Base-by-base conservation (phyloP, 2,888 invertebrate species). In the Loripinus fragilis region DNA sequence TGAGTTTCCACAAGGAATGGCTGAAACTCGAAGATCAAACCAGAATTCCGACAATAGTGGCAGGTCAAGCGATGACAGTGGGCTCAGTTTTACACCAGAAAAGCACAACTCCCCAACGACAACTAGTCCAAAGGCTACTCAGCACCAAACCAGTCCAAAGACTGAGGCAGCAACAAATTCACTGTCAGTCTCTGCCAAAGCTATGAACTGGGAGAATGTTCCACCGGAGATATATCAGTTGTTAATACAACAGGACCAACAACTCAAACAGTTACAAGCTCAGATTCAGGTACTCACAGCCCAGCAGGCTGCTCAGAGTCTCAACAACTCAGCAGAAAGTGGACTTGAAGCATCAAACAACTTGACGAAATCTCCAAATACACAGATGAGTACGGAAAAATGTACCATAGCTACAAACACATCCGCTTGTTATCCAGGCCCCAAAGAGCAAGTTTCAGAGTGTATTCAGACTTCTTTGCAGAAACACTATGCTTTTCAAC, bases 151-250 rank as follows among this genome's bases (percentile, higher is more conserved):
- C 41, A 25, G 64, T 30, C 73, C 83, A 65, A 69, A 67, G 35
- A 67, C 25, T 20, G 68, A 42, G n/a, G 38, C 64, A 2, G 35
- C 48, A 28, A 65, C 76, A 1, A 25, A 33, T 45, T 65, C 52
- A 30, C 12, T 74, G 25, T 60, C 66, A n/a, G 33, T 70, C 23
- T 55, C 74, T 5, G n/a, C 64, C 7, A 60, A 70, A 33, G 55
- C 67, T n/a, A 67, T 90, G 52, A 88, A 88, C 72, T 89, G 89
- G 89, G 86, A 89, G 20, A 87, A 87, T 55, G 88, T 90, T 48
- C 90, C 91, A 12, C 87, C 88, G 23, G 92, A 92, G 67, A 88
- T 93, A 17, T 90, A 91, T 48, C 88, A 91, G 74, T 77, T 91
- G 7, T 82, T 93, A 12, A 69, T 88, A 60, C 87, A 89, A 66